A percentile compares a stretch with the other conserved stretches of the same genome.
Conservation (phyloP, 2,797 vertebrate species). For the Labeo calbasu region DNA sequence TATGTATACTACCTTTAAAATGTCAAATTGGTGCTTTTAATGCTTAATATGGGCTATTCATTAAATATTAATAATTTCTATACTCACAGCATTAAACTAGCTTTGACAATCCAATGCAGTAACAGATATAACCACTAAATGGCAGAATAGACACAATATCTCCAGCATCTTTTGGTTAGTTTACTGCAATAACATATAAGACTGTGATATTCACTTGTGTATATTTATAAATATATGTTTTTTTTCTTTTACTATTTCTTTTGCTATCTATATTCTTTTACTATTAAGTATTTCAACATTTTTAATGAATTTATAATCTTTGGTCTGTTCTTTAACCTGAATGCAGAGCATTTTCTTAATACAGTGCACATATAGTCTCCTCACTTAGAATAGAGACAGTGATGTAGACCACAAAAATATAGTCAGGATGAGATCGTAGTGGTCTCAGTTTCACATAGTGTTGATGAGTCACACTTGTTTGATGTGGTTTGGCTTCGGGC, state of each 20-base stretch:
- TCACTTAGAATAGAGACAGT: not conserved
- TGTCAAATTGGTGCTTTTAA: not conserved
- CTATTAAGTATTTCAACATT: not conserved
- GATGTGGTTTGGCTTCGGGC: slow-evolving; percentile 53
- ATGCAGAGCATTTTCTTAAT: slow-evolving; percentile 5
- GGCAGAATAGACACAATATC: slow-evolving; percentile 25
- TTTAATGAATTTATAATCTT: not conserved
- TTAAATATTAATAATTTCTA: not conserved
- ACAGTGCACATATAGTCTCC: not conserved
- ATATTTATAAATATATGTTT: not conserved
- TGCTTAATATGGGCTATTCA: not conserved
- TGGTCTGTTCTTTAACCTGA: not conserved
- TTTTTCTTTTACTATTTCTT: not conserved
- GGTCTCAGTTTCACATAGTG: slow-evolving; percentile 52
- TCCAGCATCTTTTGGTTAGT: not conserved
- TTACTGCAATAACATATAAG: not conserved
- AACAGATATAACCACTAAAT: slow-evolving; percentile 35
- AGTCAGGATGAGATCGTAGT: slow-evolving; percentile 25
- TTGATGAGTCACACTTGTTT: slow-evolving; percentile 49
- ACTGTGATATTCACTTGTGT: not conserved
- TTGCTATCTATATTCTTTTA: not conserved
- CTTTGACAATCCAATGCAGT: slow-evolving; percentile 18
- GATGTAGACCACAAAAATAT: slow-evolving; percentile 17
- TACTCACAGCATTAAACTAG: not conserved
- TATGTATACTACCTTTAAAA: not conserved